Base-by-base conservation (phyloP, 2,888 invertebrate species). In the Drosophila barbarae region DNA sequence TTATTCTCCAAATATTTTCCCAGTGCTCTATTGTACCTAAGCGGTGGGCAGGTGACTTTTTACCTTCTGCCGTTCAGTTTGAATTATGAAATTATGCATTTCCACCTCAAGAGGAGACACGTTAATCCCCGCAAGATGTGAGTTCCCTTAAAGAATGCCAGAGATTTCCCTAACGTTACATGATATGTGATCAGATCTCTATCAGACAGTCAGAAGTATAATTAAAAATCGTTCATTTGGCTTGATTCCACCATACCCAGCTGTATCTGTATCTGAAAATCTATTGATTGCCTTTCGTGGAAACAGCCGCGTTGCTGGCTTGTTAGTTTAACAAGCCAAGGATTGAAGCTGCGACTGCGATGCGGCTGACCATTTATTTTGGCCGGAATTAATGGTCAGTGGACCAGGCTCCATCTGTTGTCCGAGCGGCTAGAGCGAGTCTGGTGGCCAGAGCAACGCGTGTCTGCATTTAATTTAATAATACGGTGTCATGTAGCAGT, bases 401-500 rank as follows among this genome's bases (percentile, higher is more conserved):
- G 35, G 64, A n/a, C 34, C 36, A 51, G 53, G 26, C 58, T 70
- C 65, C 82, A 78, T 72, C 76, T 84, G 84, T 72, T 76, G 78
- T 68, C 75, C 69, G 52, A 74, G 23, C 23, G 38, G 71, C 61
- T 72, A 67, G 59, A 65, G 52, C 23, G 66, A 70, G 69, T 76
- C 70, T 71, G 78, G 76, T 76, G 83, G 74, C 69, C 72, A 53
- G 61, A 68, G 54, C 78, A 66, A 58, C 76, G 85, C 79, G 79
- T 84, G 79, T 78, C 71, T 68, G 74, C 79, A 82, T 82, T 82
- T 84, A 78, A 76, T 82, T 76, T 84, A 80, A 84, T 80, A 82
- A 84, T 74, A 80, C 70, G 79, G 83, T 84, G 83, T 84, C 79
- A 76, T 84, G 76, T 84, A 63, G 85, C 85, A 82, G 85, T 80